A percentile compares a stretch with the other conserved stretches of the same genome.
phyloP scores from a whole-genome alignment of 2,113 vertebrate genomes.

The Caretta caretta region DNA sequence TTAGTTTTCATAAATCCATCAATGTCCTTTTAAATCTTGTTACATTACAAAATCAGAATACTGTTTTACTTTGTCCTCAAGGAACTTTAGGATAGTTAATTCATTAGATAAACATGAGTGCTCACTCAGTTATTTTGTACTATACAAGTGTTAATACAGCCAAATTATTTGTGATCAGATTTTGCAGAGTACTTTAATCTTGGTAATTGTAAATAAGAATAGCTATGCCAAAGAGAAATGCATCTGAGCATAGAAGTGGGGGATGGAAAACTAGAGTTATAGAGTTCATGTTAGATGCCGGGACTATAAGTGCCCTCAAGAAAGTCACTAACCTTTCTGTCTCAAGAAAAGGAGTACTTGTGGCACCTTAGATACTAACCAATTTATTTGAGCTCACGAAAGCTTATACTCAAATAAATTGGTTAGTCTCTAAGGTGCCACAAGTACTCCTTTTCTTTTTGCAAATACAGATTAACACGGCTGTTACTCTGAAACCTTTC shows the following conservation, averaged over 20 bases:
- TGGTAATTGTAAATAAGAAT: conserved; percentile 5
- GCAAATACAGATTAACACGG: no score
- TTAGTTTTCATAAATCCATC: not conserved
- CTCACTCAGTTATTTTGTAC: not conserved
- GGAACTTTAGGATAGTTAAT: not conserved
- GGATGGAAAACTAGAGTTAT: not conserved
- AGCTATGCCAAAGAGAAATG: conserved; percentile 10
- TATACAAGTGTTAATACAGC: not conserved
- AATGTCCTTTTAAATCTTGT: not conserved
- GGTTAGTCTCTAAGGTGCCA: no score
- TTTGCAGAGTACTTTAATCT: not conserved
- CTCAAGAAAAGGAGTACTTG: not conserved
- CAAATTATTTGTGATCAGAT: not conserved
- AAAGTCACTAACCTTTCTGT: conserved; percentile 18
- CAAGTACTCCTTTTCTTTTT: no score
- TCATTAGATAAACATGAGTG: accelerated
- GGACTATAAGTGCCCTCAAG: not conserved
- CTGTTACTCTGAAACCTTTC: not conserved
- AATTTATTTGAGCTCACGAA: no score
- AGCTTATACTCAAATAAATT: no score
- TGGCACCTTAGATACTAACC: no score
- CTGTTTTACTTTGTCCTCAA: not conserved
- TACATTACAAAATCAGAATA: not conserved
- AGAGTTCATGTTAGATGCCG: not conserved
- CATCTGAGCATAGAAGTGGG: not conserved